Evolutionary conservation across 2,888 invertebrate species (phyloP), one percentile per base, ranked within the genome.

Genomic region (Xylota sylvarum): DNA sequence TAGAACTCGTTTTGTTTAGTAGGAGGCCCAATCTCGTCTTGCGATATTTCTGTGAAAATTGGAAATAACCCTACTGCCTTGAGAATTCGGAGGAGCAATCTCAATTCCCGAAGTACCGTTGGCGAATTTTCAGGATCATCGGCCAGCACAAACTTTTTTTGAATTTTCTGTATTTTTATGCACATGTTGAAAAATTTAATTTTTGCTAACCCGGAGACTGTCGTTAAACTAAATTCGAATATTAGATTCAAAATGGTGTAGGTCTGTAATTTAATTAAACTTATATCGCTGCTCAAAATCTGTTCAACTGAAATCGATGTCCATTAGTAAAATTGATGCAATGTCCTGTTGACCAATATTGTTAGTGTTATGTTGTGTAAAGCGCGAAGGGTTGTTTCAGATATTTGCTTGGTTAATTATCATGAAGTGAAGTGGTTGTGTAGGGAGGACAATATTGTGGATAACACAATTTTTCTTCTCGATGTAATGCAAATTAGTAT

Each of bases 51-150:
- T 67, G 89, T 89, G 56, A 89, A 91, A 17, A 91, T 89, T 9
- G 92, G 92, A 83, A 92, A 62, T 12, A 92, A 50, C 0, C 92
- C 92, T 3, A 88, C 89, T 0, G 89, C 88, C 78, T 92, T 91
- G 0, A 92, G 72, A 32, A 92, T 89, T 17, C 86, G 88, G 0
- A 91, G 32, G 19, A 90, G 89, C 2, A 88, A 88, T 7, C 87
- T 88, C 0, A 92, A 89, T 12, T 92, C 92, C 2, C 17, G 10
- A 0, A 85, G 50, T 5, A 86, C 17, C 52, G 32, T 50, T 2
- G 67, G 50, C 0, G 40, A 9, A 7, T 72, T 9, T 1, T 62
- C 50, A 7, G n/a, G 37, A 5, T 43, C 48, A 12, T 82, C 69
- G 14, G 52, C 14, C 9, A 69, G 12, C 4, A 73, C 19, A 6